Evolutionary conservation across 1,140 invertebrate species (phyloP), one percentile per base, ranked within the genome.

Genomic region (Aplysia californica): DNA sequence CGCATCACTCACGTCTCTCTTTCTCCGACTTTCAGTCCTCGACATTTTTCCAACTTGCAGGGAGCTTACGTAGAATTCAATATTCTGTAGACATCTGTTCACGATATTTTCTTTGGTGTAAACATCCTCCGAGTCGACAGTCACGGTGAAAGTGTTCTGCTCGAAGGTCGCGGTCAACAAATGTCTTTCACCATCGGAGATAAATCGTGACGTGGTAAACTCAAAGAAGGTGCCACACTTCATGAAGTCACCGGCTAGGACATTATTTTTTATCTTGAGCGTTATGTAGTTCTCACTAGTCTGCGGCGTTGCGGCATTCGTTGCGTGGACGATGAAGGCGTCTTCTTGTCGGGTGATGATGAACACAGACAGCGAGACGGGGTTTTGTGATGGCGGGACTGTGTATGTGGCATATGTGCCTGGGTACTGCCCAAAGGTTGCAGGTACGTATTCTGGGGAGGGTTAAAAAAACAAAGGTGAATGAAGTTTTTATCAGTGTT

Each of bases 381-480:
- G 15, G 31, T 38, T 55, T n/a, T 1, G 5, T 61, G 10, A 29
- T 33, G 64, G 26, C 4, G 29, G 3, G 33, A 15, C 18, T 5
- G 3, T 50, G 44, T 56, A 71, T 5, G 26, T n/a, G 1, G 50
- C 68, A 31, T 56, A 39, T 3, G 55, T 59, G 26, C 58, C 70
- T 41, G 3, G 3, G 33, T 59, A n/a, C n/a, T 31, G 3, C 18
- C 50, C 68, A 50, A 73, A 61, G 26, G 70, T 73, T 4, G 55
- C 55, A 15, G 70, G 5, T n/a, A 23, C 21, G 26, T 73, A 73
- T 3, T 61, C 70, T 73, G 41, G 55, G 23, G 15, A 71, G n/a
- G 33, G 10, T 56, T 3, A 61, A n/a, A n/a, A n/a, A n/a, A n/a
- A n/a, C n/a, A n/a, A n/a, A n/a, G n/a, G n/a, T n/a, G n/a, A n/a